phyloP scores from a whole-genome alignment of 2,797 vertebrate genomes.

The Numenius phaeopus region DNA sequence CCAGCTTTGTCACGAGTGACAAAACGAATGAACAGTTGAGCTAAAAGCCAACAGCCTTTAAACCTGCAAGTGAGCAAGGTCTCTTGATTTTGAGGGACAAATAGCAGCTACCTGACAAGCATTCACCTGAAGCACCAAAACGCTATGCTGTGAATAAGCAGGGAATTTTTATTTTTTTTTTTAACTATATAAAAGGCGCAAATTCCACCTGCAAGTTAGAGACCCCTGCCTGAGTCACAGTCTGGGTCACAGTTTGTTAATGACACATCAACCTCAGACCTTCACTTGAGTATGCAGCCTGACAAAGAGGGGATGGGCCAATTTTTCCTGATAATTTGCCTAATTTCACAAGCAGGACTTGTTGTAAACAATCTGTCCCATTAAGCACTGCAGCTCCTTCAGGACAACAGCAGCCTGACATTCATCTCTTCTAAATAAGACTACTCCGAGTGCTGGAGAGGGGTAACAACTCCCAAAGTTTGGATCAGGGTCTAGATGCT shows the following conservation, averaged over 20 bases:
- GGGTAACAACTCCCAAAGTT: neutral
- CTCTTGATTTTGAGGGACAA: neutral
- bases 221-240: neutral
- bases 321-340: neutral
- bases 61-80: neutral
- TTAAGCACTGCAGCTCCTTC: neutral
- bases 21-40: neutral
- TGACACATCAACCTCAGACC: neutral
- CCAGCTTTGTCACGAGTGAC: neutral
- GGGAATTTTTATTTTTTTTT: no score
- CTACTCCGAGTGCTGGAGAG: neutral
- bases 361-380: neutral
- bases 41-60: neutral
- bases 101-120: neutral
- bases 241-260: neutral
- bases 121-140: neutral
- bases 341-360: neutral
- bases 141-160: neutral
- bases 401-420: neutral
- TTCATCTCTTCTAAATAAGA: neutral
- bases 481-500: neutral
- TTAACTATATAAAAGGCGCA: neutral
- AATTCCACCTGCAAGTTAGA: neutral
- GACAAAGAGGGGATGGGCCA: neutral
- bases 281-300: neutral